phyloP scores from a whole-genome alignment of 2,797 vertebrate genomes.

The Myotis vivesi region DNA sequence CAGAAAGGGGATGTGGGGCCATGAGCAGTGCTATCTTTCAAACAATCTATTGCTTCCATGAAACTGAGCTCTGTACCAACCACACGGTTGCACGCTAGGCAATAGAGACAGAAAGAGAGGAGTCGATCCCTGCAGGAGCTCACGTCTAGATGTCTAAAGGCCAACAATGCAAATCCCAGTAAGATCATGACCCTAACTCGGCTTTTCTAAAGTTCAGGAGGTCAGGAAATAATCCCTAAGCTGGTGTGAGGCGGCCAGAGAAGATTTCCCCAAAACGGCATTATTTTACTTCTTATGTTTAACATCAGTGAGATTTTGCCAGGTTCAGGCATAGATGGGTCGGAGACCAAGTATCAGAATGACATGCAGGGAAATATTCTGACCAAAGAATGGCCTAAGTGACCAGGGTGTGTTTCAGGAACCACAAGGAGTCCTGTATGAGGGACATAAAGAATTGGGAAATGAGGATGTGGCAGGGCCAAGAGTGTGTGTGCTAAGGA shows the following conservation, averaged over 20 bases:
- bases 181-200: background rate
- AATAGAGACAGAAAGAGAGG: background rate
- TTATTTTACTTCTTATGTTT: background rate
- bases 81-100: background rate
- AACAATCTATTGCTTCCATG: background rate
- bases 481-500: background rate
- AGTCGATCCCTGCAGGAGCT: background rate
- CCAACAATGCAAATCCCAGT: background rate
- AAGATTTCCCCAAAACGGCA: background rate
- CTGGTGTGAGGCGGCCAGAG: background rate
- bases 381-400: background rate
- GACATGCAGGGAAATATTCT: background rate
- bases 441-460: background rate
- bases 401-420: background rate
- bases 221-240: background rate
- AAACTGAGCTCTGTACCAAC: background rate
- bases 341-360: background rate
- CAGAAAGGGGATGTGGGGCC: background rate
- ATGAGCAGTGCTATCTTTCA: background rate
- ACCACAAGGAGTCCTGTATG: background rate
- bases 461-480: background rate
- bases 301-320: background rate
- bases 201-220: background rate
- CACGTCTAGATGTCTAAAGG: background rate
- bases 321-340: background rate